These are phyloP conservation scores for Mesoligia furuncula DNA, from an alignment of 2,888 invertebrate species.

Conservation along the genomic window DNA sequence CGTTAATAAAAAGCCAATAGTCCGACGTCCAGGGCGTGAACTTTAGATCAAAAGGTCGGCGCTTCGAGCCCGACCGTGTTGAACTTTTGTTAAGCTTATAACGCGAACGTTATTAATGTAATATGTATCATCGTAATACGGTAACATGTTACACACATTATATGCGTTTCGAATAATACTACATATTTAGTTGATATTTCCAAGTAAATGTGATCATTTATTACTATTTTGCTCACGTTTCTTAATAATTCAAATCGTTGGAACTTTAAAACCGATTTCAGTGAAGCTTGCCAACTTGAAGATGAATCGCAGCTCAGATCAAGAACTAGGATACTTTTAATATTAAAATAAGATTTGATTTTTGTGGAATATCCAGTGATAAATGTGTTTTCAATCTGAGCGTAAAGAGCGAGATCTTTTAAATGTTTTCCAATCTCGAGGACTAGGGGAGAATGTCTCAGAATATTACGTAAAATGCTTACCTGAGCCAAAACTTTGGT, in stretches of 20 bases:
- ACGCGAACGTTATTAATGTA: constrained; percentile 45
- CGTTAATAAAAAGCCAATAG: constrained; percentile 50
- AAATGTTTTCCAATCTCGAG: constrained; percentile 38
- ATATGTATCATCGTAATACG: constrained; percentile 31
- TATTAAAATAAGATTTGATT: constrained; percentile 60
- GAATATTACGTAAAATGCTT: constrained; percentile 56
- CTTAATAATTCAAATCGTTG: constrained; percentile 50
- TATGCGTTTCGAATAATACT: constrained; percentile 20
- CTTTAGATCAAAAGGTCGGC: constrained; percentile 54
- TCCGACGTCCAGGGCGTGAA: constrained; percentile 49
- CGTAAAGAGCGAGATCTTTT: constrained; percentile 31
- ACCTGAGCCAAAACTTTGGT: constrained; percentile 97
- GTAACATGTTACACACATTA: constrained; percentile 35
- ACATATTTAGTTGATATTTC: constrained; percentile 17
- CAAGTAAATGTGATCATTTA: constrained; percentile 26
- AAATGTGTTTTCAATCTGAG: constrained; percentile 55
- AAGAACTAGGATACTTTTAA: constrained; percentile 57
- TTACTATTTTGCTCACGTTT: constrained; percentile 48
- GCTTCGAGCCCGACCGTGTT: constrained; percentile 39
- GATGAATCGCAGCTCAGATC: constrained; percentile 58
- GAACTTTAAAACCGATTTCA: constrained; percentile 54
- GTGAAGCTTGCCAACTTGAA: constrained; percentile 62
- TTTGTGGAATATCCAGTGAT: constrained; percentile 53
- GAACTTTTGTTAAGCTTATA: constrained; percentile 55
- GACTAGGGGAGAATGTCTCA: neutral